Conservation (phyloP, 53 echinoderm and acorn worm genomes). For the Astropecten irregularis region DNA sequence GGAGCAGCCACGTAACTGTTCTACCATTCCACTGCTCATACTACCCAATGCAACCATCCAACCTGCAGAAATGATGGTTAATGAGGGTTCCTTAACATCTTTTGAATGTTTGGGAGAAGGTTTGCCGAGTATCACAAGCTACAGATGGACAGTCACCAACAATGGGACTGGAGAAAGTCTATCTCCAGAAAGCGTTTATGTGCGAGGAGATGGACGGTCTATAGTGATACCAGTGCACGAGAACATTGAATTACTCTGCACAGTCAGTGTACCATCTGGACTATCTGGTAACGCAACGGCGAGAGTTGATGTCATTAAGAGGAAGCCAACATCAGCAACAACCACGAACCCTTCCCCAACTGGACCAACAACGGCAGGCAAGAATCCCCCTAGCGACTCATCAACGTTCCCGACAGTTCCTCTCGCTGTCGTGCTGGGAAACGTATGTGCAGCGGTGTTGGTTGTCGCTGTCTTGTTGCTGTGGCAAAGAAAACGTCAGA, state of each 20-base stretch:
- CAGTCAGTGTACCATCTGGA: conserved; percentile 47
- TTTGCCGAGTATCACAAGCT: conserved; percentile 4
- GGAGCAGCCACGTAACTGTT: conserved; percentile 15
- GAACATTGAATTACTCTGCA: not conserved
- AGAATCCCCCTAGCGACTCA: too few relatives aligned
- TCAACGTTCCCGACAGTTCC: too few relatives aligned
- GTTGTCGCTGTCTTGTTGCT: too few relatives aligned
- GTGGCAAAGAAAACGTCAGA: too few relatives aligned
- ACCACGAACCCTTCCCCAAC: too few relatives aligned
- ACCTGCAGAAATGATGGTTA: not conserved
- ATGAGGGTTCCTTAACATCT: not conserved
- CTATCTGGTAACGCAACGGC: conserved; percentile 1
- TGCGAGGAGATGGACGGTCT: conserved; percentile 1
- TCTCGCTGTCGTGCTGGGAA: not conserved
- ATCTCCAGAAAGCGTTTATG: not conserved
- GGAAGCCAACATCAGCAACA: not conserved
- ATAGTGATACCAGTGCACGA: not conserved
- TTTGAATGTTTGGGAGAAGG: conserved; percentile 37
- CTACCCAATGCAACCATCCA: conserved; percentile 16
- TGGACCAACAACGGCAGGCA: too few relatives aligned
- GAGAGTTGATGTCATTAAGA: not conserved
- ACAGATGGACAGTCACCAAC: conserved; percentile 16
- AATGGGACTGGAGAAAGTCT: not conserved
- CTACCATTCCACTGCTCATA: conserved; percentile 18
- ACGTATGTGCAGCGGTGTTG: too few relatives aligned